Evolutionary conservation across 1,140 invertebrate species (phyloP), one percentile per base, ranked within the genome.

Genomic region (Trialeurodes vaporariorum): DNA sequence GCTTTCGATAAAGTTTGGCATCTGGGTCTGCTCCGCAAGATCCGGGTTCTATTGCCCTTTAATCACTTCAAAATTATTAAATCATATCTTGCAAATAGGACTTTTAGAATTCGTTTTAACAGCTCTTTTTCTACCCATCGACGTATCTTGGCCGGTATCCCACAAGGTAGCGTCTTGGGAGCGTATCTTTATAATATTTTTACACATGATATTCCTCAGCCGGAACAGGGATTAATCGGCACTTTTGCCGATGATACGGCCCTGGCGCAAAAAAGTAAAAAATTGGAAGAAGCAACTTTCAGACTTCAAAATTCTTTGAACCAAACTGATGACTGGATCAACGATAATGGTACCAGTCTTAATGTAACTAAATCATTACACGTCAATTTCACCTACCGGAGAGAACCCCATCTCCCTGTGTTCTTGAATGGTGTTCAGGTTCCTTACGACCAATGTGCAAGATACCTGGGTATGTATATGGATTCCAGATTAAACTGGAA

Each of bases 1-100:
- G 77, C 78, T 0, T 80, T 79, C 62, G 79, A 81, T 61, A 70
- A 68, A 66, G 74, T 78, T 0, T 79, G 77, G 77, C 69, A 75
- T 13, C 65, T 73, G 12, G 78, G 76, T 0, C 70, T 80, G 0
- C 61, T 78, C 1, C 71, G 72, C 26, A 79, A 77, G 34, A 49
- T 49, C 34, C 34, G 34, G 17, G 34, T 49, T 17, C 34, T 49
- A 17, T 49, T 49, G 34, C 34, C 34, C 17, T 5, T 9, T 5
- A 49, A 49, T 49, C 34, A 49, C 34, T 49, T 9, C 34, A 49
- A 49, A 49, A 5, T 49, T 49, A 9, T 49, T 9, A 49, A 17
- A 49, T 49, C 34, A 9, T 49, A 49, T 17, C 34, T 49, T 5
- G 5, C 5, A 5, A 17, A 17, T 49, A 49, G 34, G 17, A 5